Base-by-base conservation (phyloP, 2,888 invertebrate species). In the Drosophila aldrichi region DNA sequence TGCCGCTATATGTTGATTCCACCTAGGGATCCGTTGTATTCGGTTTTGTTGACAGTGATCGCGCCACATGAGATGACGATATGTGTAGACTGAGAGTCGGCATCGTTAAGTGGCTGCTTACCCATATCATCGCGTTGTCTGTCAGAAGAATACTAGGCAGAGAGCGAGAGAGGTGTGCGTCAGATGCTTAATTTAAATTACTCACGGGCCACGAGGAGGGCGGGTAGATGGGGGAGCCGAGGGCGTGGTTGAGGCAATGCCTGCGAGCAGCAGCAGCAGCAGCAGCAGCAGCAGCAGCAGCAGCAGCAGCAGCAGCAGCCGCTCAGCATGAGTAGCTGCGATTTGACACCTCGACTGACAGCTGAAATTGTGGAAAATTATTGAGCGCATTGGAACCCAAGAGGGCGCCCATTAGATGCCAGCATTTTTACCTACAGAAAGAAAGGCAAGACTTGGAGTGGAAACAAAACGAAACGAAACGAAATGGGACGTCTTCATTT, bases 241-340 rank as follows among this genome's bases (percentile, higher is more conserved):
- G 51, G 51, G 51, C 51, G 51, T 34, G 36, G 51, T 36, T 22
- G 34, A 5, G 16, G 22, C 51, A 20, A 62, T 74, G 70, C 69
- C 66, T 51, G 71, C 65, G 48, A 60, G 76, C 90, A 25, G 51
- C 38, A 57, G 12, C 16, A 34, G 46, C 64, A 58, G 61, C 60
- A n/a, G n/a, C n/a, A n/a, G n/a, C n/a, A n/a, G n/a, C n/a, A n/a
- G n/a, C n/a, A n/a, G n/a, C n/a, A 41, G 41, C 64, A 58, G 63
- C 60, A 40, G 25, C 16, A 32, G 56, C 63, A 44, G 69, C 60
- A 44, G 29, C n/a, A 43, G 56, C 64, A 59, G 70, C 61, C 63
- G 79, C 92, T 91, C 92, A 92, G 92, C 92, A 92, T 92, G 92
- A 92, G 92, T 92, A 92, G 92, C 92, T 92, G 92, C 90, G 92